Percentiles rank a stretch among this genome's conserved stretches.
Evolutionary conservation across 2,113 vertebrate genomes (phyloP).

Genomic region (Rhynchomys soricoides): DNA sequence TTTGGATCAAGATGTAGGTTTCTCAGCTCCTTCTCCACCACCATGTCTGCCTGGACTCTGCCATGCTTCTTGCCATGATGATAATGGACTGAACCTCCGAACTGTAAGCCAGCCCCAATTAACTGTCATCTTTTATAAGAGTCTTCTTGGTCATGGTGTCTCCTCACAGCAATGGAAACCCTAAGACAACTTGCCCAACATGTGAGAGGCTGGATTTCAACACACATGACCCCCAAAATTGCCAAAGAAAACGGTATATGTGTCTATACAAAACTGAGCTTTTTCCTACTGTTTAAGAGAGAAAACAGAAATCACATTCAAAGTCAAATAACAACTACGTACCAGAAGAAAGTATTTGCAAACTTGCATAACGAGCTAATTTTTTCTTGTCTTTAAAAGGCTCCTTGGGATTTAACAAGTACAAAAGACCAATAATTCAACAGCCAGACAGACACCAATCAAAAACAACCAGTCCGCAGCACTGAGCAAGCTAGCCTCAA

Average conservation of each 20-base stretch:
- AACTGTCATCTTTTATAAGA: no score
- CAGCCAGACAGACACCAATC: background rate
- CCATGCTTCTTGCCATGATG: no score
- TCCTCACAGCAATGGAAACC: no score
- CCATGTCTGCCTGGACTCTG: no score
- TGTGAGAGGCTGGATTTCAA: background rate
- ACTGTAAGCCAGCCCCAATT: no score
- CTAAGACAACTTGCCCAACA: background rate
- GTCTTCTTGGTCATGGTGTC: no score
- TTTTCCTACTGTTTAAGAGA: background rate
- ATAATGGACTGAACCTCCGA: no score
- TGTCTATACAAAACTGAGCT: background rate
- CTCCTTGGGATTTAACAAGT: background rate
- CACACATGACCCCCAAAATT: background rate
- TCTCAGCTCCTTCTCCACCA: no score
- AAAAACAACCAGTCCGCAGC: background rate
- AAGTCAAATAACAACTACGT: conserved; percentile 44
- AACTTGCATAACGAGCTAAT: background rate
- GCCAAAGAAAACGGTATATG: background rate
- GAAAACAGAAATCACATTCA: background rate
- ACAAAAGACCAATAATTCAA: conserved; percentile 6
- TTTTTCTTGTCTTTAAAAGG: conserved; percentile 36
- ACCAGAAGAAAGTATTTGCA: conserved; percentile 36
- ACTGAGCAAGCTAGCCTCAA: background rate
- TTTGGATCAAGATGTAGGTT: no score